Evolutionary conservation across 1,140 invertebrate species (phyloP), one percentile per base, ranked within the genome.

Genomic region (Drosophila grimshawi): DNA sequence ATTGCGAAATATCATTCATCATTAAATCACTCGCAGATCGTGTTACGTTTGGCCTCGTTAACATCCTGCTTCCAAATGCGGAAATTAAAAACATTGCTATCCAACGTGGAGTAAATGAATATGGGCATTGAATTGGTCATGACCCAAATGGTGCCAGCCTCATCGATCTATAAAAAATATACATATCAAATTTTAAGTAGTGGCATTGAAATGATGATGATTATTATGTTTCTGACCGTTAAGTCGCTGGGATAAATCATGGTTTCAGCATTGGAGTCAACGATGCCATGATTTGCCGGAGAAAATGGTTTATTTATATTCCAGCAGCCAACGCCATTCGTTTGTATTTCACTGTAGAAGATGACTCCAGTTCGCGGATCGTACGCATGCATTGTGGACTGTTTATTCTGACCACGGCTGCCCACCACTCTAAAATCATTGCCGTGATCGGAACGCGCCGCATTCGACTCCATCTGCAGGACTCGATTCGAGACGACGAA

Each of bases 261-360:
- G 2, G 82, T 93, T 45, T 92, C 77, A 4, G 92, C 92, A 78
- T 96, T 94, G 64, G 94, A 90, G 0, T 93, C 94, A 1, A 96
- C 80, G 6, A 94, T 92, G 1, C 93, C 94, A 30, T 96, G 91
- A 82, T 94, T 95, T 7, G 93, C 89, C 2, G 93, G 90, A 7
- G 90, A 93, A 6, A 96, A 92, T 1, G 93, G 85, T 0, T 55
- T 43, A 2, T 30, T 93, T 0, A 93, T 94, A 70, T 96, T 95
- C 96, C 96, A 96, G 73, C 96, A 96, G 2, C 95, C 94, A 0
- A 96, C 92, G 1, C 94, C 95, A 80, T 96, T 95, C 45, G 92
- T 93, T 5, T 94, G 95, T n/a, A 96, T 92, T 77, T 96, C 95
- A 0, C 94, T 94, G 61, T 95, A 95, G 91, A 96, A 96, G 5